Evolutionary conservation across 1,140 invertebrate genomes (phyloP).

Genomic region (Ceratitis capitata): DNA sequence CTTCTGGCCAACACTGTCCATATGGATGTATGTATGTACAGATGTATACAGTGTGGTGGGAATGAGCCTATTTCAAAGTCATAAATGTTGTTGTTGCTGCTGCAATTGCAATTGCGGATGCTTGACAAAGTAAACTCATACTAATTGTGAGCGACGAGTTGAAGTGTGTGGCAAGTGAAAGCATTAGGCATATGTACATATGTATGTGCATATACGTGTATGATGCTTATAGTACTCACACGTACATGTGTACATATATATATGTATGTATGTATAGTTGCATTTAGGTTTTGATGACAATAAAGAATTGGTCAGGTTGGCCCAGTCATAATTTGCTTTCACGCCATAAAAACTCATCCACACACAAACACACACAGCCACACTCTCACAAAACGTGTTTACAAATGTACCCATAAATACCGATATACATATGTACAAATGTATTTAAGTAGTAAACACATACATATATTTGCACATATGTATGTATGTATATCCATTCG

Average conservation of each 20-base stretch:
- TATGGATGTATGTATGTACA: too few species aligned
- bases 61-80: neutral
- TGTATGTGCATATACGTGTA: too few species aligned
- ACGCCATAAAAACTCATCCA: neutral
- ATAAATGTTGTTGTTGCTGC: neutral
- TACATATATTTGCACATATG: neutral
- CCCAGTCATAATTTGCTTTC: constrained; percentile 14
- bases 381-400: neutral
- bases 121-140: neutral
- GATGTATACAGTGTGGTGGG: too few species aligned
- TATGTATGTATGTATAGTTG: too few species aligned
- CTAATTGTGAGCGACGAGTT: constrained; percentile 6
- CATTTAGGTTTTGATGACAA: constrained; percentile 28
- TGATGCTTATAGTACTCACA: neutral
- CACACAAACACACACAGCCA: neutral
- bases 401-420: neutral
- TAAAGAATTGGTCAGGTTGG: constrained; percentile 28
- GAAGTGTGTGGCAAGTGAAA: constrained; percentile 28
- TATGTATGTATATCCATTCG: neutral
- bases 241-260: too few species aligned
- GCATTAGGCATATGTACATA: neutral
- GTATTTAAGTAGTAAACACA: too few species aligned
- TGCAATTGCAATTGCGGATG: neutral
- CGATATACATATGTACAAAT: neutral
- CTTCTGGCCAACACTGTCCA: too few species aligned